Evolutionary conservation across 2,797 vertebrate species (phyloP), one percentile per base, ranked within the genome.

Genomic region (Selene dorsalis): DNA sequence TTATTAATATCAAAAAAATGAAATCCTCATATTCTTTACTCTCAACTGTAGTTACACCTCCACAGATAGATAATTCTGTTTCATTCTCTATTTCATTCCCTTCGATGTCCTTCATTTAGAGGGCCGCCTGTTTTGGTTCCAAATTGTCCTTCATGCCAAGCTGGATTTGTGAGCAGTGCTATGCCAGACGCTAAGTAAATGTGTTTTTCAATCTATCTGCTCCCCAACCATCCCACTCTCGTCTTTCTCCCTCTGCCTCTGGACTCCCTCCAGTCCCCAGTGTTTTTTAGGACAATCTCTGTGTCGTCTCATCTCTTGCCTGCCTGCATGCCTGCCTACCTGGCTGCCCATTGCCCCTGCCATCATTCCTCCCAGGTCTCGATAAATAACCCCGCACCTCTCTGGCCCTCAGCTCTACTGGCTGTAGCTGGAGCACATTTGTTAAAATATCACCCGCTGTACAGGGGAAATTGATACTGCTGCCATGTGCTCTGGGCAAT

Each of bases 61-160:
- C 60, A 74, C 73, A 77, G 79, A 63, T 53, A 61, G 80, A 80
- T 88, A 81, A 78, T 84, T 64, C 69, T 68, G 63, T 87, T 62
- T 87, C 48, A 83, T 70, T 90, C 81, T 84, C 83, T 53, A 74
- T 90, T 85, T 90, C 77, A 74, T 83, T 86, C 82, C 70, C 65
- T 77, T 80, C 73, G 67, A 82, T 95, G 94, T 93, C 93, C 93
- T 96, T 93, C 80, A 92, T 95, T 96, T 93, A 93, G 85, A 91
- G 90, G 75, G 61, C 84, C 88, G 71, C 89, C 94, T 95, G 93
- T 94, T 95, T 92, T 91, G 87, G 80, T 92, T 95, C 89, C 93
- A 96, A 95, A 96, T 96, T 96, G 95, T 93, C 95, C 96, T 96
- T 97, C 95, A 95, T 96, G 96, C 92, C 90, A 95, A 95, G 92